Percentiles rank a stretch among this genome's conserved stretches.
Conservation (phyloP, 2,113 vertebrate genomes). For the Grammomys surdaster region DNA sequence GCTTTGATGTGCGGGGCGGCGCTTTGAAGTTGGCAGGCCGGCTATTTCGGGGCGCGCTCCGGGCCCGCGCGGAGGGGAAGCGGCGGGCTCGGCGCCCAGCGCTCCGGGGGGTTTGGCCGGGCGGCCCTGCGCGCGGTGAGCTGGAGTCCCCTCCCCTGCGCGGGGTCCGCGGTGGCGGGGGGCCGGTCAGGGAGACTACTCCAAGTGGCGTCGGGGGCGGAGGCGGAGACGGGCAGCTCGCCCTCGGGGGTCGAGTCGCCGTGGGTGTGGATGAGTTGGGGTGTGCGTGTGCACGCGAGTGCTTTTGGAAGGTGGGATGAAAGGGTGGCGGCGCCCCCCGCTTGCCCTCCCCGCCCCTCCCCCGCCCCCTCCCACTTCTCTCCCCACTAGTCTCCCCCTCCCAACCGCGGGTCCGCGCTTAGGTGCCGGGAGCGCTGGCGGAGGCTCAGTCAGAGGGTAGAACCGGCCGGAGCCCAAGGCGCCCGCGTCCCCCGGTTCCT, state of each 20-base stretch:
- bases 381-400: constrained; percentile 67
- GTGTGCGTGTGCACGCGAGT: constrained; percentile 38
- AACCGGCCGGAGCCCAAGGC: constrained; percentile 82
- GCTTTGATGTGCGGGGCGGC: constrained; percentile 92
- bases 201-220: constrained; percentile 59
- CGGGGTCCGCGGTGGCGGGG: neutral
- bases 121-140: neutral
- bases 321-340: constrained; percentile 68
- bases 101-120: constrained; percentile 48
- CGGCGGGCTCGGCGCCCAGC: constrained; percentile 57
- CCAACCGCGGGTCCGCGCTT: constrained; percentile 63
- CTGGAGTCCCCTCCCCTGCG: constrained; percentile 65
- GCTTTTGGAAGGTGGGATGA: constrained; percentile 77
- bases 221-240: constrained; percentile 28
- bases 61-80: constrained; percentile 51
- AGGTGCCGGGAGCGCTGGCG: constrained; percentile 83
- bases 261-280: neutral
- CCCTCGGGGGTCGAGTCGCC: constrained; percentile 15
- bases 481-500: constrained; percentile 31
- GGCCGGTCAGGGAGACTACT: constrained; percentile 18
- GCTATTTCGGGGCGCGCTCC: constrained; percentile 82
- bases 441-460: constrained; percentile 82
- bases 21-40: constrained; percentile 91
- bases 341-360: constrained; percentile 18
- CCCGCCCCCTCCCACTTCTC: constrained; percentile 52